Evolutionary conservation across 2,888 invertebrate genomes (phyloP), one percentile per base, ranked within the genome.

Genomic region (Rotaria sp.): DNA sequence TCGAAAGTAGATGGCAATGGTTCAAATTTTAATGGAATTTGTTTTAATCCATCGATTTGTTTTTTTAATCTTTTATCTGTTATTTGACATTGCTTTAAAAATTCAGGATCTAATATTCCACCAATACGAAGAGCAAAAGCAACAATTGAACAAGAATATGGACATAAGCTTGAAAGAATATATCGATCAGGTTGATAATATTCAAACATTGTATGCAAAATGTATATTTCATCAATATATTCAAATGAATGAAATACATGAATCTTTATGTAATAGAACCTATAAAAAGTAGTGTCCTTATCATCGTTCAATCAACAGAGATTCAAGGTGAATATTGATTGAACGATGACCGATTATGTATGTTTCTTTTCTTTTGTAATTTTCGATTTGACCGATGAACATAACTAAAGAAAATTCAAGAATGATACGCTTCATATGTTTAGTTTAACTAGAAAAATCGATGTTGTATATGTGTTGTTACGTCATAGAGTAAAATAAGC

Each of bases 81-180:
- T 15, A 80, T 80, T 67, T 67, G 67, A 80, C 80, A 80, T 26
- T 80, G 41, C 2, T 13, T 13, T 45, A 80, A 45, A 80, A 80
- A 80, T 0, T 80, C 45, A 13, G 41, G 80, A 80, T 80, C 80
- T 38, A 80, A 24, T 80, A n/a, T 80, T 80, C 80, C 80, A 80
- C 80, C 80, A 26, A 80, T 45, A 26, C 80, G 41, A n/a, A 3
- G 2, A n/a, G 45, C 80, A 45, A 21, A 45, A 15, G 41, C 24
- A 26, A 80, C 3, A 45, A 80, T n/a, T 13, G 80, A 80, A 21
- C n/a, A 15, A 13, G 45, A 45, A 15, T n/a, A 15, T 24, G 80
- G 80, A 80, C 80, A 80, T 26, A 10, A n/a, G n/a, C 45, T 45
- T 15, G 45, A 45, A 45, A 80, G 45, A 45, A n/a, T 26, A n/a